Base-by-base conservation (phyloP, 2,113 vertebrate genomes). In the Triplophysa dalaica region DNA sequence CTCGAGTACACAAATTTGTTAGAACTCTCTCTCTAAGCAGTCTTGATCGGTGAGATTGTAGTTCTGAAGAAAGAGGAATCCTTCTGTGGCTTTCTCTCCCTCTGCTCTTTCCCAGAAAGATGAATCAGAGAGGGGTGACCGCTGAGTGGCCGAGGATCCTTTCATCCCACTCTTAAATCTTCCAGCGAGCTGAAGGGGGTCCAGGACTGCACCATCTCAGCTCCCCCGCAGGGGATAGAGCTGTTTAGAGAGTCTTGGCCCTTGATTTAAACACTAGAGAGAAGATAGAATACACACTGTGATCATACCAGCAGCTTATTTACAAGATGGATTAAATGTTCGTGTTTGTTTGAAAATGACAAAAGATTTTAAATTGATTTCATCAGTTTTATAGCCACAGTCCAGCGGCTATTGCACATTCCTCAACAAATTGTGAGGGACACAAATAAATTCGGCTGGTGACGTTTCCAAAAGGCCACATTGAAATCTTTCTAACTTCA, bases 41-140 rank as follows among this genome's bases (percentile, higher is more conserved):
- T 48, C 73, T 50, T 75, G 60, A 75, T 63, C 43, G 22, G 60
- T 19, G 33, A 26, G 62, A 73, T 62, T 81, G 69, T 50, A 78
- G 33, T 69, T 81, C 67, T 75, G 80, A 78, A 45, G 80, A 86
- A 82, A 84, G 81, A 84, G 52, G 7, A 77, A 62, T 65, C 78
- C 70, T 60, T 77, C 84, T 80, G 85, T 2, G 81, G 84, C 87
- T 84, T 77, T 77, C 33, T 70, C 58, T 82, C 67, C 11, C 16
- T 82, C 62, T 81, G 63, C 63, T 52, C 87, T 88, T 93, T 91
- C 89, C 87, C 88, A 92, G 88, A 90, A 90, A 82, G 85, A 86
- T 88, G 91, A 92, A 90, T 92, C 88, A 90, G 85, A 86, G 63
- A 65, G 74, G 76, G 77, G 60, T 81, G 87, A 90, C 89, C 87